Evolutionary conservation across 2,797 vertebrate genomes (phyloP).

Genomic region (Enteromius thamalakanensis): DNA sequence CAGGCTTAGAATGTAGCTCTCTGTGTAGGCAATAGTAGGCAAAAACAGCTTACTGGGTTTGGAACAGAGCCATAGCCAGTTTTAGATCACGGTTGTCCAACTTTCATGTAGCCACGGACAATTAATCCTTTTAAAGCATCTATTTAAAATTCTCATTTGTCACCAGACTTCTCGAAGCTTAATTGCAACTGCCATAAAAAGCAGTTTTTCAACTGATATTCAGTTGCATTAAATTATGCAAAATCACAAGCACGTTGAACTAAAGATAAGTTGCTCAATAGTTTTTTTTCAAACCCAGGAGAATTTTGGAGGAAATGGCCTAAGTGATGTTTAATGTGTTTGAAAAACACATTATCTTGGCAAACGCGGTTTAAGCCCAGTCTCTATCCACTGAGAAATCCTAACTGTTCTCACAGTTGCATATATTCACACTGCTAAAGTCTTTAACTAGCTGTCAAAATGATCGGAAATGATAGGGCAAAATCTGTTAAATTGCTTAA

Average conservation of each 20-base stretch:
- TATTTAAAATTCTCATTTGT: slow-evolving; percentile 66
- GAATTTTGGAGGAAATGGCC: slow-evolving; percentile 58
- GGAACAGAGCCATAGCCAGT: slow-evolving; percentile 45
- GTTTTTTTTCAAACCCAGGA: slow-evolving; percentile 46
- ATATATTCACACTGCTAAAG: slow-evolving; percentile 5
- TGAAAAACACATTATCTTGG: slow-evolving; percentile 58
- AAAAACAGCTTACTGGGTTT: slow-evolving; percentile 53
- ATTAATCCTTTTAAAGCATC: slow-evolving; percentile 62
- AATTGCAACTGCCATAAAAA: slow-evolving; percentile 72
- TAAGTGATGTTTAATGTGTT: slow-evolving; percentile 60
- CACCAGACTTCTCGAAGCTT: slow-evolving; percentile 58
- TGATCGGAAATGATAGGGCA: neutral
- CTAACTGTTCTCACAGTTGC: neutral
- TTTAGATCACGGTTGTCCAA: slow-evolving; percentile 9
- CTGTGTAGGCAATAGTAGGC: neutral
- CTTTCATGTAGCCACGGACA: slow-evolving; percentile 61
- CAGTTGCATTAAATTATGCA: slow-evolving; percentile 61
- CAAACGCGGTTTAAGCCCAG: slow-evolving; percentile 26
- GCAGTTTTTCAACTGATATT: slow-evolving; percentile 53
- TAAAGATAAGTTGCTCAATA: slow-evolving; percentile 60
- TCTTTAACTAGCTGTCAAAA: slow-evolving; percentile 10
- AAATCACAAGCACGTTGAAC: slow-evolving; percentile 53
- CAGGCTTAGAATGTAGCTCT: neutral
- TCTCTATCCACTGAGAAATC: slow-evolving; percentile 21
- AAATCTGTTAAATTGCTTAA: neutral